These are phyloP conservation scores for Stenodema calcarata DNA, from an alignment of 2,888 invertebrate species.

Conservation along the genomic window DNA sequence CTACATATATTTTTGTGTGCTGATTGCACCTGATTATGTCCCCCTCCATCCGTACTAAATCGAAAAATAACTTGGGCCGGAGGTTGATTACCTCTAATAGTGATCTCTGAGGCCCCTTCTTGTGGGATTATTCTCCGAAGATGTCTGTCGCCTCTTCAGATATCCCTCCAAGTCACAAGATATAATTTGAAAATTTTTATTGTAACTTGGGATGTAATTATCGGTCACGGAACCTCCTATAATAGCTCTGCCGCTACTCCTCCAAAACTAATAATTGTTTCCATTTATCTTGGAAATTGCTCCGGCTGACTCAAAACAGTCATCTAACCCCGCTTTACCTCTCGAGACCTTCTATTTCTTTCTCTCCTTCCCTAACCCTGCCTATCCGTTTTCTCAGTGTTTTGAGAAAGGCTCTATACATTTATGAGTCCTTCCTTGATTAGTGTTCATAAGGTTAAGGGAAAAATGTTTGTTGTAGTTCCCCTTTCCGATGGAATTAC, in stretches of 20 bases:
- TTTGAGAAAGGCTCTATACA: conserved; percentile 5
- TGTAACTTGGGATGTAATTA: conserved; percentile 52
- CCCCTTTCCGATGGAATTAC: background rate
- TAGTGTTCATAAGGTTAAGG: conserved; percentile 13
- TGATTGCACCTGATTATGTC: conserved; percentile 6
- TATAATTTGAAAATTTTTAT: conserved; percentile 53
- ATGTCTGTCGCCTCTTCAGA: conserved; percentile 46
- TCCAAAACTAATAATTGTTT: conserved; percentile 54
- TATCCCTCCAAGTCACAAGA: conserved; percentile 50
- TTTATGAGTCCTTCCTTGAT: conserved; percentile 30
- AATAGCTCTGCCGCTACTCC: conserved; percentile 48
- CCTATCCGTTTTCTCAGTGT: conserved; percentile 5
- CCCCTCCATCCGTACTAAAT: conserved; percentile 10
- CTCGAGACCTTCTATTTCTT: conserved; percentile 31
- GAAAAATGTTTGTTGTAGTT: background rate
- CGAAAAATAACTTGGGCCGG: conserved; percentile 23
- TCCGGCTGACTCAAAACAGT: conserved; percentile 47
- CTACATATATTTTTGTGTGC: conserved; percentile 13
- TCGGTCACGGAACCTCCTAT: conserved; percentile 51
- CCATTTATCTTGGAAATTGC: conserved; percentile 54
- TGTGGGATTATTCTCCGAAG: conserved; percentile 49
- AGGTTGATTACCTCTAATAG: conserved; percentile 45
- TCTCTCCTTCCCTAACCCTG: background rate
- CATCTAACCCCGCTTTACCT: conserved; percentile 29
- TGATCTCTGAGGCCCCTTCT: conserved; percentile 38